A percentile compares a stretch with the other conserved stretches of the same genome.
Evolutionary conservation across 2,797 vertebrate species (phyloP).

Genomic region (Molossus alvarezi): DNA sequence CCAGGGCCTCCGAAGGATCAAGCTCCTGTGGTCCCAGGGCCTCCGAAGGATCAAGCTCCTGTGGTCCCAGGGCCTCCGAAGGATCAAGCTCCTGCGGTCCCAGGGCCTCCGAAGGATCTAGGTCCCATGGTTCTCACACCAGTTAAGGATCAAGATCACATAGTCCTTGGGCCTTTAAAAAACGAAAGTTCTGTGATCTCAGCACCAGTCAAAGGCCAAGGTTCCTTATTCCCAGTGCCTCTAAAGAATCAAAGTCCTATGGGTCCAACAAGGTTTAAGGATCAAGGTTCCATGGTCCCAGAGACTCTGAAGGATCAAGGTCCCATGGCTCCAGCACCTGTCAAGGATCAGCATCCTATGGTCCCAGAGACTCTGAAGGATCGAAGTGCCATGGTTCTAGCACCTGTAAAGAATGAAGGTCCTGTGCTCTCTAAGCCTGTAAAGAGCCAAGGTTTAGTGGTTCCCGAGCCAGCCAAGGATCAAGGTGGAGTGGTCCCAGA

Average conservation of each 20-base stretch:
- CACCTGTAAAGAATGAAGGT: constrained; percentile 10
- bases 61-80: background rate
- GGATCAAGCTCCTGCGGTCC: background rate
- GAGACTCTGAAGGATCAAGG: constrained; percentile 31
- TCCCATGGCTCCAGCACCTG: background rate
- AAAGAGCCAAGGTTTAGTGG: background rate
- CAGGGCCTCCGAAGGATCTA: background rate
- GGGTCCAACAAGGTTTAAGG: constrained; percentile 3
- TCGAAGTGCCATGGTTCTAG: background rate
- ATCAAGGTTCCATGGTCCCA: background rate
- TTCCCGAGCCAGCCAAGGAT: constrained; percentile 19
- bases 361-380: constrained; percentile 38
- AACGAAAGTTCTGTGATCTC: constrained; percentile 40
- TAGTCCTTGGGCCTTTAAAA: constrained; percentile 44
- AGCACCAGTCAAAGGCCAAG: constrained; percentile 70
- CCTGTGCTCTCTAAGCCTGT: background rate
- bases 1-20: background rate
- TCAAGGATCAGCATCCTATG: background rate
- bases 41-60: background rate
- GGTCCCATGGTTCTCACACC: background rate
- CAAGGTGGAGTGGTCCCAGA: background rate
- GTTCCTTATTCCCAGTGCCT: background rate
- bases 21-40: background rate
- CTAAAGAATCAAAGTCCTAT: constrained; percentile 49
- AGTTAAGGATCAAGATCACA: constrained; percentile 43